Evolutionary conservation across 2,797 vertebrate species (phyloP).

Genomic region (Sparus aurata): DNA sequence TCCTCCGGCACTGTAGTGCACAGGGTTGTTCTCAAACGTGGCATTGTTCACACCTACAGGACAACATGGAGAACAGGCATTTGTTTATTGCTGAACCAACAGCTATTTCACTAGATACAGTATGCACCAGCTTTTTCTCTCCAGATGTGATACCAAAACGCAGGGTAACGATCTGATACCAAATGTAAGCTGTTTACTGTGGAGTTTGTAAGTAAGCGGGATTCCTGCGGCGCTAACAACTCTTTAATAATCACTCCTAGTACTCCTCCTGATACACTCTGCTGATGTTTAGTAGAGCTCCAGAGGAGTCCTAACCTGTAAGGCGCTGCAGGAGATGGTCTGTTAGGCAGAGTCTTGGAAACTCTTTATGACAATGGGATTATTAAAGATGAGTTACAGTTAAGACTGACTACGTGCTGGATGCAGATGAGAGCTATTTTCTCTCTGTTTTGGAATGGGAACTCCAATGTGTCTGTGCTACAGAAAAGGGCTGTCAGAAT

Average conservation of each 20-base stretch:
- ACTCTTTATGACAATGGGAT: no score
- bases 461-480: no score
- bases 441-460: no score
- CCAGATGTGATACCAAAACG: neutral
- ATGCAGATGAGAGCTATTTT: no score
- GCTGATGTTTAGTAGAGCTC: no score
- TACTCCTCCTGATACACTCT: no score
- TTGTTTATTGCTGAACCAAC: neutral
- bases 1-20: slow-evolving; percentile 84
- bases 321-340: no score
- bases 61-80: neutral
- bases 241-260: neutral
- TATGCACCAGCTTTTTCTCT: neutral
- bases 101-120: neutral
- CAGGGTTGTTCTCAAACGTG: slow-evolving; percentile 87
- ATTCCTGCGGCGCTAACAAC: neutral
- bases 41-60: slow-evolving; percentile 89
- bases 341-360: no score
- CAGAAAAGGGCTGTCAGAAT: no score
- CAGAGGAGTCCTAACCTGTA: no score
- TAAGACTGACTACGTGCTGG: no score
- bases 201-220: neutral
- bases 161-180: neutral
- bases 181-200: neutral
- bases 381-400: no score